phyloP scores from a whole-genome alignment of 1,140 invertebrate genomes.

The Brachionus plicatilis region DNA sequence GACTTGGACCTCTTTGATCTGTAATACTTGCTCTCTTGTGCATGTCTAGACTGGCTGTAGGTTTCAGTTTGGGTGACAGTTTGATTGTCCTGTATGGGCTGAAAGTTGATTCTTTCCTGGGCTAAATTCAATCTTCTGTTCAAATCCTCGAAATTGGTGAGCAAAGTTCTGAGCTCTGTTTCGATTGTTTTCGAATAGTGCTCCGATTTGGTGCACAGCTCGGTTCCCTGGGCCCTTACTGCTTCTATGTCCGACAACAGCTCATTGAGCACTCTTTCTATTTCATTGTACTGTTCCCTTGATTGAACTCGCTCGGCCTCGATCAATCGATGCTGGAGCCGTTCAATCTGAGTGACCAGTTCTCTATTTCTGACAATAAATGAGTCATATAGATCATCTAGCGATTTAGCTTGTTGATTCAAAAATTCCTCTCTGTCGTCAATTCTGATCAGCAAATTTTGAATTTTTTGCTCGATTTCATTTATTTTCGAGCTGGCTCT shows the following conservation, averaged over 20 bases:
- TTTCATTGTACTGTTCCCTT: background rate
- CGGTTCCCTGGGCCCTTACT: background rate
- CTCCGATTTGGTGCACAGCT: slow-evolving; percentile 32
- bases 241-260: background rate
- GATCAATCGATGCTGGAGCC: background rate
- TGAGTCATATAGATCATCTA: slow-evolving; percentile 15
- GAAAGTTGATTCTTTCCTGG: background rate
- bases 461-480: slow-evolving; percentile 25
- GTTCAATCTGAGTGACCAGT: slow-evolving; percentile 1
- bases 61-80: background rate
- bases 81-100: background rate
- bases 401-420: background rate
- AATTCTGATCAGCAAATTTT: slow-evolving; percentile 2
- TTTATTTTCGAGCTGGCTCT: background rate
- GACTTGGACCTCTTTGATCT: background rate
- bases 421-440: slow-evolving; percentile 24
- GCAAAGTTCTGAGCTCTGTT: background rate
- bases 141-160: slow-evolving; percentile 32
- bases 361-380: background rate
- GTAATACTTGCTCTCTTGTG: slow-evolving; percentile 33
- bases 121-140: slow-evolving; percentile 8
- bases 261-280: background rate
- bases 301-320: background rate
- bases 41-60: background rate
- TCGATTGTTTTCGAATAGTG: slow-evolving; percentile 17